Evolutionary conservation across 2,113 vertebrate species (phyloP), one percentile per base, ranked within the genome.

Genomic region (Romanogobio albipinnatus): DNA sequence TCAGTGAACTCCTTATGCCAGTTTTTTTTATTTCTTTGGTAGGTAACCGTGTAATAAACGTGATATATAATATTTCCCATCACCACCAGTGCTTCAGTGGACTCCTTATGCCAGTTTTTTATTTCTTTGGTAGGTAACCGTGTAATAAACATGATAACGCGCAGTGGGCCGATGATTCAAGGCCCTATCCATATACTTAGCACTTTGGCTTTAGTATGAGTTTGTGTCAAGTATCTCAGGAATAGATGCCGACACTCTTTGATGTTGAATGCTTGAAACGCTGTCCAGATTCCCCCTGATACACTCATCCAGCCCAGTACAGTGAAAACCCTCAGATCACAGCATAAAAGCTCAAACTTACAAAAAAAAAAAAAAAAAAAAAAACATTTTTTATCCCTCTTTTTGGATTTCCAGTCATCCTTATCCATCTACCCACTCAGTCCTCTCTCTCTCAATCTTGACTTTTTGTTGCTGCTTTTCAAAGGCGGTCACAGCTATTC

Each of bases 401-500:
- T 83, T 68, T 49, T 75, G n/a, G n/a, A 33, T 66, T 68, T 47
- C 74, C 85, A 74, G 14, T 75, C 61, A 43, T 70, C 51, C 78
- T 81, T 66, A 86, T 76, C 8, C 47, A 45, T 39, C 7, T 29
- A 14, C 15, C 85, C 9, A 85, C 76, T 87, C 62, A 81, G 36
- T 13, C 36, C 83, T 81, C 70, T 59, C 77, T 29, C 47, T 45
- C 51, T 61, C 76, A n/a, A 68, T 81, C 36, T 59, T 76, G 56
- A 47, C 68, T 84, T 84, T 77, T 84, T 84, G 68, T 68, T 76
- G 51, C 77, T 82, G 49, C 84, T 84, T 84, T 56, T 61, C 64
- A 89, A 87, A 89, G 86, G 77, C 39, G 70, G 77, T 84, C 88
- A 87, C 84, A 84, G 66, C 74, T 51, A 84, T 87, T 89, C 66